A percentile compares a stretch with the other conserved stretches of the same genome.
These are phyloP conservation scores for Brienomyrus brachyistius DNA, from an alignment of 2,113 vertebrate genomes.

Conservation along the genomic window DNA sequence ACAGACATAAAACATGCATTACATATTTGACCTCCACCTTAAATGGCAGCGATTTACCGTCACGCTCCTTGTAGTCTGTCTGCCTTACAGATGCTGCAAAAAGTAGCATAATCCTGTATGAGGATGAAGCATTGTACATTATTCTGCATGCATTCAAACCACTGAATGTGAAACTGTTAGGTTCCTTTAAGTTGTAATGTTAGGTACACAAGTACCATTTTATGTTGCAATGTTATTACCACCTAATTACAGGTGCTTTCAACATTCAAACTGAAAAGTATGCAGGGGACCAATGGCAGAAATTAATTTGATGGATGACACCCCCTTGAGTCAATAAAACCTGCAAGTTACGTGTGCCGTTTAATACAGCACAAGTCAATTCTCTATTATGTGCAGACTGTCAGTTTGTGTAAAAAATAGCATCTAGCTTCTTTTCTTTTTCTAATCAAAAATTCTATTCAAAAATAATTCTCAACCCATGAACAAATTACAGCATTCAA, in stretches of 20 bases:
- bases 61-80: neutral
- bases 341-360: neutral
- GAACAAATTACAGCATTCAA: neutral
- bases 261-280: neutral
- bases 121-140: neutral
- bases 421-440: neutral
- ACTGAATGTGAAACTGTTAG: neutral
- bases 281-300: neutral
- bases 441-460: neutral
- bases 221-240: neutral
- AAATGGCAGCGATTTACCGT: neutral
- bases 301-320: constrained; percentile 3
- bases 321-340: neutral
- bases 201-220: neutral
- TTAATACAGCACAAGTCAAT: neutral
- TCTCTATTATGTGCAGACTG: neutral
- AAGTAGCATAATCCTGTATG: too few relatives aligned
- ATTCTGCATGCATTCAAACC: neutral
- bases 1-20: neutral
- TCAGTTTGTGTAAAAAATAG: neutral
- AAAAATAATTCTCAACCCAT: neutral
- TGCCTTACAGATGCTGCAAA: neutral
- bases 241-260: neutral
- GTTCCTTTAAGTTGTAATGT: neutral
- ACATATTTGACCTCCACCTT: neutral